Base-by-base conservation (phyloP, 2,113 vertebrate species). In the Chaenogobius annularis region DNA sequence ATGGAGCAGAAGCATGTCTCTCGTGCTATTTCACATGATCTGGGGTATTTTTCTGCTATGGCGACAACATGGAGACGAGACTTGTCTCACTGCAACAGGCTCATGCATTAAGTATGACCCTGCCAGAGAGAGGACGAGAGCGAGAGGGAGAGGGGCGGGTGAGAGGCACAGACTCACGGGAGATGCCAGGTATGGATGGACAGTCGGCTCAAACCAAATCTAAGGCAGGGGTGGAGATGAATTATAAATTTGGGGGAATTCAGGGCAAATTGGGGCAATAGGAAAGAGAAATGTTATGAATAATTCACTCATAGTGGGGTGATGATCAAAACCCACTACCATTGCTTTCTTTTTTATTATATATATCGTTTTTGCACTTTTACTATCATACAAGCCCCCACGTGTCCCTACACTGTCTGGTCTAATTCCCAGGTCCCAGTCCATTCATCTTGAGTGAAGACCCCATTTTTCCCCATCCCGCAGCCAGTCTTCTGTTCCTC, bases 241-340 rank as follows among this genome's bases (percentile, higher is more conserved):
- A 94, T 94, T 91, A 94, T 94, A 84, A 89, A 93, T 93, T 74
- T 91, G 85, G 88, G 85, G 83, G 91, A 91, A 92, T 92, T 92
- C 83, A 80, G 92, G 91, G 86, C 91, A 92, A 94, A 93, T 90
- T 88, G 78, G 83, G 80, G 86, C 73, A 83, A 90, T 79, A 90
- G 85, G 85, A 91, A 91, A 82, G 70, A 50, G 65, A 78, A 9
- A 7, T 79, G 77, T 73, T 77, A 91, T 94, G 90, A 94, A 94
- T 94, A 92, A 94, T 94, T 93, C 84, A 94, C 88, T 82, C 87
- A 70, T 37, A 77, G 87, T 84, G 83, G 83, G 85, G 77, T 83
- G 73, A 90, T 90, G 82, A 88, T 84, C 79, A 72, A 72, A 77
- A 83, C 86, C 88, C 43, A 80, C 70, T 74, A 73, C 35, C 75